A percentile compares a stretch with the other conserved stretches of the same genome.
Conservation (phyloP, 2,113 vertebrate species). For the Mustelus asterias region DNA sequence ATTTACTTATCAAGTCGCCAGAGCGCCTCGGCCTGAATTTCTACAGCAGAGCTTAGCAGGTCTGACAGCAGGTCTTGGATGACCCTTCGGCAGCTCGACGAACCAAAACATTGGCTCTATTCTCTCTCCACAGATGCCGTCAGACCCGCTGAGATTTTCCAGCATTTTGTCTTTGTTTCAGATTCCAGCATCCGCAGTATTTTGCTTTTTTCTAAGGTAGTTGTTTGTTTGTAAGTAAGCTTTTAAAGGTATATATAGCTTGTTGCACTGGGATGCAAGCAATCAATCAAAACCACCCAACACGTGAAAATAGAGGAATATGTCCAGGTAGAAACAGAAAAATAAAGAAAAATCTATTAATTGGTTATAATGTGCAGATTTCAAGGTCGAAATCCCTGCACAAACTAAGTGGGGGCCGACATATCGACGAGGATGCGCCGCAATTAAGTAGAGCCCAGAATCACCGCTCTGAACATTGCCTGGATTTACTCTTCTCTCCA, state of each 20-base stretch:
- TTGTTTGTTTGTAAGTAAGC: not conserved
- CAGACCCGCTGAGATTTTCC: too few species aligned
- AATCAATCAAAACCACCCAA: not conserved
- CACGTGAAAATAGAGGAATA: not conserved
- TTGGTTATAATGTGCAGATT: not conserved
- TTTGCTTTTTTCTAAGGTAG: too few species aligned
- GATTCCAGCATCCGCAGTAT: too few species aligned
- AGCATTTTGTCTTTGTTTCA: too few species aligned
- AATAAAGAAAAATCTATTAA: not conserved
- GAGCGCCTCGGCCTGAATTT: not conserved
- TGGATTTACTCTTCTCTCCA: not conserved
- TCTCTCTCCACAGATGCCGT: too few species aligned
- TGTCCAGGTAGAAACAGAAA: not conserved
- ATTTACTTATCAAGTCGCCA: not conserved
- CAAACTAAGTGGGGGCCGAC: not conserved
- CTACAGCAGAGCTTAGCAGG: not conserved
- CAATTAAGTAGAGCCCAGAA: not conserved
- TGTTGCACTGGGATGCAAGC: not conserved
- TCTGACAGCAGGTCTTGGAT: too few species aligned
- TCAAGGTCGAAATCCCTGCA: too few species aligned
- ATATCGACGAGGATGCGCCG: not conserved
- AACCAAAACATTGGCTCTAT: too few species aligned
- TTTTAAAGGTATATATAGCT: not conserved
- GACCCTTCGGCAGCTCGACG: too few species aligned
- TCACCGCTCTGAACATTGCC: not conserved